These are phyloP conservation scores for Elgaria multicarinata DNA, from an alignment of 2,113 vertebrate genomes.

Conservation along the genomic window DNA sequence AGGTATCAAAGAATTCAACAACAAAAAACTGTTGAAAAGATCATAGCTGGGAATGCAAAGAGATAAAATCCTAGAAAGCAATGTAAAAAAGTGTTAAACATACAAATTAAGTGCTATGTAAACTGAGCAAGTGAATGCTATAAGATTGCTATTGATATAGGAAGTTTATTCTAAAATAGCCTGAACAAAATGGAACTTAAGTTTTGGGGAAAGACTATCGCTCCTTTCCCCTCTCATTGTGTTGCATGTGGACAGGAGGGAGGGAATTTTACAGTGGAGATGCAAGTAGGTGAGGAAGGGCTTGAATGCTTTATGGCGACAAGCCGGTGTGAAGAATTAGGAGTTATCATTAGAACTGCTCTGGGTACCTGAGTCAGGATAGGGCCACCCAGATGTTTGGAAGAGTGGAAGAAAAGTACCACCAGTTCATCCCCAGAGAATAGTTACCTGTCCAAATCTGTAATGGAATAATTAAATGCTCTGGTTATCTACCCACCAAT, in stretches of 20 bases:
- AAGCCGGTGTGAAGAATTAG: background rate
- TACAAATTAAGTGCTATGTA: conserved; percentile 14
- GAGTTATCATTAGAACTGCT: too few relatives aligned
- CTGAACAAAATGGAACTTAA: conserved; percentile 9
- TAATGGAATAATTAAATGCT: too few relatives aligned
- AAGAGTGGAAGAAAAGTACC: background rate
- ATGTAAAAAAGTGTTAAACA: background rate
- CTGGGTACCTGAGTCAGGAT: background rate
- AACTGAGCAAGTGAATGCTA: background rate
- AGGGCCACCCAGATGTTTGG: background rate
- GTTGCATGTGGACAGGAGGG: too few relatives aligned
- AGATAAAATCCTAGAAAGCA: background rate
- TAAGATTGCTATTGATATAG: background rate
- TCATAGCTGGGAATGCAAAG: background rate
- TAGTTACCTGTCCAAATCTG: background rate
- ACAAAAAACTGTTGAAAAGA: background rate
- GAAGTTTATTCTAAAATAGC: background rate
- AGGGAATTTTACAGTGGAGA: background rate
- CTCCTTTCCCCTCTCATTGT: background rate
- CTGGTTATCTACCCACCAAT: too few relatives aligned
- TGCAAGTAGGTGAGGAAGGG: background rate
- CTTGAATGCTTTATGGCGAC: background rate
- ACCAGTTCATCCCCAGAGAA: background rate
- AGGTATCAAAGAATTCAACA: background rate
- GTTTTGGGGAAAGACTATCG: background rate